phyloP scores from a whole-genome alignment of 2,888 invertebrate species.

The Embidobia sp. region DNA sequence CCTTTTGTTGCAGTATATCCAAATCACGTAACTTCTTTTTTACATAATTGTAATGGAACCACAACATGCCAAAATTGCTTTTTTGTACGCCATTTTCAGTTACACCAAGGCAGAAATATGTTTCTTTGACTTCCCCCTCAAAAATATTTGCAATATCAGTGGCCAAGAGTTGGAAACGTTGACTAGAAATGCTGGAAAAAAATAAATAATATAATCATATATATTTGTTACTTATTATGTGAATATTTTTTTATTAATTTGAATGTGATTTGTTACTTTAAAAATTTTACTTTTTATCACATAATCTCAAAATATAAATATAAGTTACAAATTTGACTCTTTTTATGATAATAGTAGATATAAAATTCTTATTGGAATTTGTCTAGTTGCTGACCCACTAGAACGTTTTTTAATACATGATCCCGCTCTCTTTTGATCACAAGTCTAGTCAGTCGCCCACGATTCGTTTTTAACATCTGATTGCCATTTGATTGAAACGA shows the following conservation, averaged over 20 bases:
- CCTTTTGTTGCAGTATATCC: background rate
- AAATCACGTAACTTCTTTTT: slow-evolving; percentile 11
- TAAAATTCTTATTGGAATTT: background rate
- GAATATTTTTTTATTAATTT: too few species aligned
- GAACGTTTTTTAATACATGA: background rate
- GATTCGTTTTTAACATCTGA: background rate
- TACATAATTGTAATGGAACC: slow-evolving; percentile 4
- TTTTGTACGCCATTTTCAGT: slow-evolving; percentile 7
- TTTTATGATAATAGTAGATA: too few species aligned
- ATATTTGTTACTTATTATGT: too few species aligned
- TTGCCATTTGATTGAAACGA: too few species aligned
- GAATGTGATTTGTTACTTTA: too few species aligned
- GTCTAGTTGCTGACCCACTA: background rate
- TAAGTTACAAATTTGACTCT: too few species aligned
- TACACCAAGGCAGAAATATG: background rate
- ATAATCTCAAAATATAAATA: too few species aligned
- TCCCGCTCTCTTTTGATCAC: background rate
- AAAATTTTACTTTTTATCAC: too few species aligned
- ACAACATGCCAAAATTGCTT: slow-evolving; percentile 4
- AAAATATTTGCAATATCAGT: slow-evolving; percentile 14
- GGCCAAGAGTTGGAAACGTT: background rate
- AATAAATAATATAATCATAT: too few species aligned
- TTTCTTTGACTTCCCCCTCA: slow-evolving; percentile 6
- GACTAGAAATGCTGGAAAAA: slow-evolving; percentile 5
- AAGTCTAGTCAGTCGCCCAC: background rate